Percentiles rank a stretch among this genome's conserved stretches.
Evolutionary conservation across 1,140 invertebrate genomes (phyloP).

Genomic region (Heterodera carotae): DNA sequence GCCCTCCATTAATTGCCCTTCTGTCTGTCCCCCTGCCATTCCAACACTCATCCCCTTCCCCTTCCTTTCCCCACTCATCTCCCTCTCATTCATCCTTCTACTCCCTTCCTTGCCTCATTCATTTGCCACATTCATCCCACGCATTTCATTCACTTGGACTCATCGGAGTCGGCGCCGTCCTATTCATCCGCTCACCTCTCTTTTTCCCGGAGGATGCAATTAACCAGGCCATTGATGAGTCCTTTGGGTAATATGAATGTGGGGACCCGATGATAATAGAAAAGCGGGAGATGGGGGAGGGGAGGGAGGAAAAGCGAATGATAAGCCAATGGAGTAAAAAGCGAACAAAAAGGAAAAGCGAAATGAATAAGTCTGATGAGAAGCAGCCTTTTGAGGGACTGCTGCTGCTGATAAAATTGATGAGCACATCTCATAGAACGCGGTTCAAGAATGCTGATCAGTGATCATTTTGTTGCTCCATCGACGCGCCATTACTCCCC

Average conservation of each 20-base stretch:
- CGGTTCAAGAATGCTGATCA: too few relatives aligned
- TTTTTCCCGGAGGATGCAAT: background rate
- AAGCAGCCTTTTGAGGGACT: too few relatives aligned
- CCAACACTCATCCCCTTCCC: background rate
- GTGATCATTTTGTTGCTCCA: too few relatives aligned
- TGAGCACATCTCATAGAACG: too few relatives aligned
- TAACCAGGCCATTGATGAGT: constrained; percentile 2
- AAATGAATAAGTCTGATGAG: background rate
- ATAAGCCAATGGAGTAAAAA: too few relatives aligned
- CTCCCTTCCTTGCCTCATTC: background rate
- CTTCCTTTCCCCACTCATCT: background rate
- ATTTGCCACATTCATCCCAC: background rate
- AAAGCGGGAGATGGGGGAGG: too few relatives aligned
- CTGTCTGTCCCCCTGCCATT: too few relatives aligned
- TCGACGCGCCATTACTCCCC: too few relatives aligned
- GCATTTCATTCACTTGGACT: background rate
- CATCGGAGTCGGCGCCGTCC: background rate
- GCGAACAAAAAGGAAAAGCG: background rate
- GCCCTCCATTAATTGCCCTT: background rate
- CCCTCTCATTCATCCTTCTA: background rate
- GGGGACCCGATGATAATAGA: background rate
- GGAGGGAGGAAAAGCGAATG: background rate
- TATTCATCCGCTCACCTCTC: background rate
- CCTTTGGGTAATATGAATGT: constrained; percentile 3
- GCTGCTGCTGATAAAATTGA: too few relatives aligned